Evolutionary conservation across 1,140 invertebrate species (phyloP).

Genomic region (Brachionus koreanus): DNA sequence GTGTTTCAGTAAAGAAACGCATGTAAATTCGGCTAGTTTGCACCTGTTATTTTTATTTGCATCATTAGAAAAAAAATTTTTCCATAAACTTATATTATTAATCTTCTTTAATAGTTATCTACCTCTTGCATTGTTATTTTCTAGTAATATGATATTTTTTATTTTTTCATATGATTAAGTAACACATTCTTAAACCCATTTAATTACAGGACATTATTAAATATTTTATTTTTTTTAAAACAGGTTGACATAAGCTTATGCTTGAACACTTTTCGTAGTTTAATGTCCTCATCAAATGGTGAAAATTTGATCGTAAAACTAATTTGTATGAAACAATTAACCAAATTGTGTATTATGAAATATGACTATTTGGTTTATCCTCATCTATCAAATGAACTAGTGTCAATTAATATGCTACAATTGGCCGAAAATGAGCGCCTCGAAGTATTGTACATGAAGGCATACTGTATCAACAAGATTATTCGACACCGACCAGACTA

Average conservation of each 20-base stretch:
- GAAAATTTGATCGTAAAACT: conserved; percentile 12
- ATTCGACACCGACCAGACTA: conserved; percentile 32
- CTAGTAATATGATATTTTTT: too few relatives aligned
- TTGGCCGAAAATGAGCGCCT: background rate
- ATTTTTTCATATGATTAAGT: too few relatives aligned
- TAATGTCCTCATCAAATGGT: conserved; percentile 1
- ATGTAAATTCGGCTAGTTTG: too few relatives aligned
- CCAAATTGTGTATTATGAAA: conserved; percentile 9
- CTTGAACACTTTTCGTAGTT: background rate
- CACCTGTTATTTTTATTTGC: too few relatives aligned
- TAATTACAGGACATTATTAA: too few relatives aligned
- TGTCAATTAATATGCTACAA: background rate
- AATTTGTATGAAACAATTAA: conserved; percentile 29
- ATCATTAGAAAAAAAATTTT: too few relatives aligned
- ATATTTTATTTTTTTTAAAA: too few relatives aligned
- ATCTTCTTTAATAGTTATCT: too few relatives aligned
- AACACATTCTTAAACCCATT: too few relatives aligned
- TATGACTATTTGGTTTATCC: conserved; percentile 40
- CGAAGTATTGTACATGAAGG: conserved; percentile 23
- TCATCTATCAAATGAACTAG: conserved; percentile 19
- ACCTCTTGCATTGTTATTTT: too few relatives aligned
- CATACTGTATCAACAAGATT: conserved; percentile 30
- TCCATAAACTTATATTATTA: too few relatives aligned
- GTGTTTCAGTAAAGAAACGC: too few relatives aligned
- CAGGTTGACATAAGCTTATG: conserved; percentile 12